phyloP scores from a whole-genome alignment of 2,113 vertebrate genomes.

The Dascyllus trimaculatus region DNA sequence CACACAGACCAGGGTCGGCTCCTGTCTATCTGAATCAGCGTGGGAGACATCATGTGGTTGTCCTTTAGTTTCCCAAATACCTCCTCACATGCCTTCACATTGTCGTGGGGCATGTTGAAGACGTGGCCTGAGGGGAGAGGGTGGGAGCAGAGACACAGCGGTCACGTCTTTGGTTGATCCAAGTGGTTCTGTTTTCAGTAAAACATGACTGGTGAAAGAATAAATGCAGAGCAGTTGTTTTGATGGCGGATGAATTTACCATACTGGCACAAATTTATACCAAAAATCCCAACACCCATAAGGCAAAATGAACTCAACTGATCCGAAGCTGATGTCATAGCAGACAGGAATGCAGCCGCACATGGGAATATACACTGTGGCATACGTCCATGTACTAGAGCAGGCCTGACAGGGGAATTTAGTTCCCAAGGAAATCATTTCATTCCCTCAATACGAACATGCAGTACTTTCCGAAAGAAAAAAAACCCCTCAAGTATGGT shows the following conservation, averaged over 20 bases:
- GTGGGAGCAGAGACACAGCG: slow-evolving; percentile 12
- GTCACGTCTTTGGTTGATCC: slow-evolving; percentile 5
- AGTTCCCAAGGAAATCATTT: slow-evolving; percentile 58
- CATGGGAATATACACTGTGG: slow-evolving; percentile 56
- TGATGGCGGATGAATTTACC: neutral
- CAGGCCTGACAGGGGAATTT: slow-evolving; percentile 53
- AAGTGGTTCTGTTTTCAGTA: slow-evolving; percentile 17
- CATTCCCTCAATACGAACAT: slow-evolving; percentile 41
- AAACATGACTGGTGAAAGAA: neutral
- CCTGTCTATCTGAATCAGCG: slow-evolving; percentile 96
- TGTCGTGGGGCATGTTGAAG: slow-evolving; percentile 99
- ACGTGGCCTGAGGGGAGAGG: slow-evolving; percentile 88
- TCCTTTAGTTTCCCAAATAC: slow-evolving; percentile 93
- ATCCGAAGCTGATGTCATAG: slow-evolving; percentile 53
- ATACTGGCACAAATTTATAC: neutral
- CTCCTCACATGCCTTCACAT: slow-evolving; percentile 96
- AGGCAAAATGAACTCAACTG: slow-evolving; percentile 7
- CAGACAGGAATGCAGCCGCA: slow-evolving; percentile 53
- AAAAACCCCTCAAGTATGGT: slow-evolving; percentile 27
- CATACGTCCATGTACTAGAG: slow-evolving; percentile 44
- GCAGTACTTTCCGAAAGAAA: slow-evolving; percentile 28
- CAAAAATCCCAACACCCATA: slow-evolving; percentile 1
- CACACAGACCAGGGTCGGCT: slow-evolving; percentile 95
- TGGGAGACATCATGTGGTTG: slow-evolving; percentile 99
- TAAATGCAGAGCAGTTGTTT: neutral